Base-by-base conservation (phyloP, 2,113 vertebrate genomes). In the Diglossa brunneiventris region DNA sequence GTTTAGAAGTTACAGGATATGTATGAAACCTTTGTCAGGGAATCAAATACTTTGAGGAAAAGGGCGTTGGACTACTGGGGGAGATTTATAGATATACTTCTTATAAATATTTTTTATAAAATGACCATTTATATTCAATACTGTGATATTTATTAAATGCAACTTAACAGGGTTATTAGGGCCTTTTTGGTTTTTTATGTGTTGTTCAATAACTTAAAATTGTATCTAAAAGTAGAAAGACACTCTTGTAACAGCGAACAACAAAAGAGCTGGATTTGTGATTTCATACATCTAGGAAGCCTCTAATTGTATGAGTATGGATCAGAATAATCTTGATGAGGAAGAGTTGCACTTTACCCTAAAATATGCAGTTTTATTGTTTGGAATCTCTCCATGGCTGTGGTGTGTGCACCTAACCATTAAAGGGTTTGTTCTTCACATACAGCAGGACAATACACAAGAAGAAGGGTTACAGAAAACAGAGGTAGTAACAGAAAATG, bases 401-500 rank as follows among this genome's bases (percentile, higher is more conserved):
- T 92, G 73, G 14, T 95, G 46, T 94, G 74, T 75, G 31, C 63
- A 56, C 18, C 77, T 90, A 46, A 90, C 88, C 53, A 95, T 95
- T 94, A 61, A 95, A 50, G 79, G 16, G 6, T 83, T 94, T 69
- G 56, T 94, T 97, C 64, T 97, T 95, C 75, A 1, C 53, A 5
- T 95, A 50, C 92, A 98, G 93, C 97, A 97, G 94, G 96, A 90
- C 93, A 97, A 55, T 55, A 24, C 73, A 56, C 97, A 94, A 91
- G 98, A 98, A 80, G 94, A 95, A 92, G 94, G 62, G 52, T 79
- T 94, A 70, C 98, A 97, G 95, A 98, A 98, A 87, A 93, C 82
- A 1, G 97, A 98, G 89, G 96, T 69, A 9, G 89, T 96, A 42
- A 96, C 97, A 84, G 98, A 98, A 89, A 98, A 99, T 49, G 68